Evolutionary conservation across 2,888 invertebrate genomes (phyloP).

Genomic region (Falcaria lacertinaria): DNA sequence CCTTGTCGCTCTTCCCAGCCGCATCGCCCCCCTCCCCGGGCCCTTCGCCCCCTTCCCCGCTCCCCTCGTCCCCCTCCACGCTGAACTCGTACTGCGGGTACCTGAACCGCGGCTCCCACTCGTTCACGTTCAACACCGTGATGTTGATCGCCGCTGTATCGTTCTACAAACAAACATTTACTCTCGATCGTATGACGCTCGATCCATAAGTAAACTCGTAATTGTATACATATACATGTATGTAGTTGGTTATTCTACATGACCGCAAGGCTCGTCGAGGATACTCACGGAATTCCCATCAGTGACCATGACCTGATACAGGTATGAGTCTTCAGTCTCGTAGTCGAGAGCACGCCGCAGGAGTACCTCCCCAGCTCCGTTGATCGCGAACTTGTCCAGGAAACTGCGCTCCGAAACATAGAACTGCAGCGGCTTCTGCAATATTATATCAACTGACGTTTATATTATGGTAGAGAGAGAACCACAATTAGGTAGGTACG

Average conservation of each 20-base stretch:
- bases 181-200: too few species aligned
- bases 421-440: slow-evolving; percentile 83
- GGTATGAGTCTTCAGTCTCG: slow-evolving; percentile 85
- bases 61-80: slow-evolving; percentile 37
- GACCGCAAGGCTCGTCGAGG: too few species aligned
- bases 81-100: slow-evolving; percentile 93
- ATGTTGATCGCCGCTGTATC: slow-evolving; percentile 91
- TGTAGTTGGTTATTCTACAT: too few species aligned
- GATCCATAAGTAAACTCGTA: too few species aligned
- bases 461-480: too few species aligned
- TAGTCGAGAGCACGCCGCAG: slow-evolving; percentile 88
- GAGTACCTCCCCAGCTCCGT: slow-evolving; percentile 88
- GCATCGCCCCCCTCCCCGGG: too few species aligned
- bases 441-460: neutral
- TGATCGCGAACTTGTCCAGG: slow-evolving; percentile 87
- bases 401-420: slow-evolving; percentile 87
- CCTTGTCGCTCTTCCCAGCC: too few species aligned
- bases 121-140: slow-evolving; percentile 91
- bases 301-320: slow-evolving; percentile 89
- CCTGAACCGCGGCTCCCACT: slow-evolving; percentile 95
- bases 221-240: too few species aligned
- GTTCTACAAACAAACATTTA: slow-evolving; percentile 83
- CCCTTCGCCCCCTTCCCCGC: slow-evolving; percentile 35
- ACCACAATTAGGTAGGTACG: too few species aligned
- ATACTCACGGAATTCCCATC: slow-evolving; percentile 85